Evolutionary conservation across 1,140 invertebrate species (phyloP).

Genomic region (Drosophila sulfurigaster): DNA sequence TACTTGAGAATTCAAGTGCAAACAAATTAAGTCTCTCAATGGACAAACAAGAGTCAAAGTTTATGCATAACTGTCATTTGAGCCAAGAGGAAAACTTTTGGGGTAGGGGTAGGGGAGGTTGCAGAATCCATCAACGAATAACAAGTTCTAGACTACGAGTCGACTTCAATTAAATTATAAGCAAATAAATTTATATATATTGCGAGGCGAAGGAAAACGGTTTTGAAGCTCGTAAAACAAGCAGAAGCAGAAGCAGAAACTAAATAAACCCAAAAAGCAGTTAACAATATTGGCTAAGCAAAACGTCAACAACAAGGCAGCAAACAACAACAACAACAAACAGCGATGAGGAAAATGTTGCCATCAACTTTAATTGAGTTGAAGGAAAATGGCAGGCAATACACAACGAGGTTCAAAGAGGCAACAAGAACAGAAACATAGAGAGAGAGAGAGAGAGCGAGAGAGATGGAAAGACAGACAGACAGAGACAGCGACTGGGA

Average conservation of each 20-base stretch:
- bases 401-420: constrained; percentile 14
- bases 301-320: constrained; percentile 40
- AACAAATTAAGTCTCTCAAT: constrained; percentile 10
- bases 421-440: constrained; percentile 14
- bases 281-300: constrained; percentile 67
- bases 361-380: constrained; percentile 83
- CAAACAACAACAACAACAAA: constrained; percentile 9
- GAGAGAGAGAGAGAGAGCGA: neutral
- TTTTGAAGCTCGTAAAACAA: constrained; percentile 69
- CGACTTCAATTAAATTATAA: constrained; percentile 75
- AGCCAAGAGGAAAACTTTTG: too few relatives aligned
- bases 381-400: constrained; percentile 61
- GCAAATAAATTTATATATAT: constrained; percentile 72
- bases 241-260: constrained; percentile 28
- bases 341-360: constrained; percentile 58
- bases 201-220: constrained; percentile 1
- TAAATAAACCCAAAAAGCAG: constrained; percentile 70
- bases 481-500: constrained; percentile 20
- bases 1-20: constrained; percentile 2
- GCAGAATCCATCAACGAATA: constrained; percentile 5
- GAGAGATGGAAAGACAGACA: neutral
- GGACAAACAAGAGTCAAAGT: constrained; percentile 7
- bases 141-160: constrained; percentile 13
- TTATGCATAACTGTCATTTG: constrained; percentile 18
- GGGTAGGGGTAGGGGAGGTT: too few relatives aligned